Evolutionary conservation across 2,113 vertebrate genomes (phyloP), one percentile per base, ranked within the genome.

Genomic region (Etheostoma spectabile): DNA sequence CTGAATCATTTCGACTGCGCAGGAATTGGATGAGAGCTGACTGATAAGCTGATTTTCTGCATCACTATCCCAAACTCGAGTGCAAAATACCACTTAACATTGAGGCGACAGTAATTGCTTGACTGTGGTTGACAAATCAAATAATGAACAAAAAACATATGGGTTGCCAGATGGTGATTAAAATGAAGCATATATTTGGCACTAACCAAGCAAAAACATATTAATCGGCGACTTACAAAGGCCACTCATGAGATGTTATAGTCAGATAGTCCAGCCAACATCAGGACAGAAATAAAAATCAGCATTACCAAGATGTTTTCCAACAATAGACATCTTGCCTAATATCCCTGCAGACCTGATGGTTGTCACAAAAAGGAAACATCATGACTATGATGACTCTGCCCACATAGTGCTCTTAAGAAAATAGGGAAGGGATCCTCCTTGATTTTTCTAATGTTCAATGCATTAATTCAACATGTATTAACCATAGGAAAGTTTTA

Each of bases 1-100:
- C 79, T 80, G 68, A 87, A 79, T 79, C 51, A 74, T 79, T 87
- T 74, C 33, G 22, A 75, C 67, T 74, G n/a, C 5, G 12, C 48
- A 72, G 63, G 67, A 60, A 83, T 13, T 33, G 52, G 48, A 48
- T 48, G 45, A 69, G 30, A 59, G 21, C 77, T 60, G 56, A 62
- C 42, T 67, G 38, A 80, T 49, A 60, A 79, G 80, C 38, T 75
- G 22, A 22, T 69, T 66, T 70, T 19, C 56, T 68, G 14, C 22
- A 46, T 65, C 10, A 27, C 19, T 7, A 38, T 62, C 12, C 8
- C 8, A 56, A 53, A 8, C 18, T 27, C 10, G 51, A 24, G 15
- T 19, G 56, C 4, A 22, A 63, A 52, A 46, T 22, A 46, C 10
- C 22, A 42, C 14, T 38, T 49, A 33, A 53, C n/a, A 16, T 33